Conservation (phyloP, 2,888 invertebrate species). For the Hypena proboscidalis region DNA sequence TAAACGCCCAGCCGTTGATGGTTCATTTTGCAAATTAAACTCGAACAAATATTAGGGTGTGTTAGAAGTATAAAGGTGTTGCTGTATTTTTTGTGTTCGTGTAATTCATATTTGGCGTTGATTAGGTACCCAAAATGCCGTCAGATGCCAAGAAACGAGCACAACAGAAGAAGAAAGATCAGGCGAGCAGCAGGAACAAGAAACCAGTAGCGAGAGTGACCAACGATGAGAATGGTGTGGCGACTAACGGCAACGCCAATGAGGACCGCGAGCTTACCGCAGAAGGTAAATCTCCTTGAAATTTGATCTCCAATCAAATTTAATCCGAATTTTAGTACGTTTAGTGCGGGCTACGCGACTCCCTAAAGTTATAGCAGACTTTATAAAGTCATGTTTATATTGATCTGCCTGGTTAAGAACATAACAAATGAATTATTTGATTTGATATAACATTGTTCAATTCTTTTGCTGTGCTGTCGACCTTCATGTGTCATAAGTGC, state of each 20-base stretch:
- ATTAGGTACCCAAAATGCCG: slow-evolving; percentile 89
- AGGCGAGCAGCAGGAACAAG: slow-evolving; percentile 90
- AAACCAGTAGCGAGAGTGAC: slow-evolving; percentile 82
- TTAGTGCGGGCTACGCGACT: too few relatives aligned
- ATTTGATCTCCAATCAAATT: slow-evolving; percentile 24
- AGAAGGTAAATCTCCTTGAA: slow-evolving; percentile 84
- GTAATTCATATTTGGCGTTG: slow-evolving; percentile 47
- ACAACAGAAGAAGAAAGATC: slow-evolving; percentile 98
- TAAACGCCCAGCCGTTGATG: too few relatives aligned
- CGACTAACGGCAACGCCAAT: slow-evolving; percentile 66
- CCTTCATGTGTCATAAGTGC: too few relatives aligned
- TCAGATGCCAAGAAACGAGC: slow-evolving; percentile 99
- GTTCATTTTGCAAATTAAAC: too few relatives aligned
- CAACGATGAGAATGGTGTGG: slow-evolving; percentile 83
- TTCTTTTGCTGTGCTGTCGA: too few relatives aligned
- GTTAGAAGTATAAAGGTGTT: slow-evolving; percentile 2
- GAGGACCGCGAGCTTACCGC: slow-evolving; percentile 88
- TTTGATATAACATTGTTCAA: too few relatives aligned
- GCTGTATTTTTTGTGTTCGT: slow-evolving; percentile 34
- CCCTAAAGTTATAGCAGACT: too few relatives aligned
- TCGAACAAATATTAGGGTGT: not conserved
- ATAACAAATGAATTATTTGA: too few relatives aligned
- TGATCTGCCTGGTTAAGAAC: too few relatives aligned
- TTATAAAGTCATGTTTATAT: too few relatives aligned
- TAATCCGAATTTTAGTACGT: too few relatives aligned